Evolutionary conservation across 2,888 invertebrate species (phyloP), one percentile per base, ranked within the genome.

Genomic region (Epinotia brunnichana): DNA sequence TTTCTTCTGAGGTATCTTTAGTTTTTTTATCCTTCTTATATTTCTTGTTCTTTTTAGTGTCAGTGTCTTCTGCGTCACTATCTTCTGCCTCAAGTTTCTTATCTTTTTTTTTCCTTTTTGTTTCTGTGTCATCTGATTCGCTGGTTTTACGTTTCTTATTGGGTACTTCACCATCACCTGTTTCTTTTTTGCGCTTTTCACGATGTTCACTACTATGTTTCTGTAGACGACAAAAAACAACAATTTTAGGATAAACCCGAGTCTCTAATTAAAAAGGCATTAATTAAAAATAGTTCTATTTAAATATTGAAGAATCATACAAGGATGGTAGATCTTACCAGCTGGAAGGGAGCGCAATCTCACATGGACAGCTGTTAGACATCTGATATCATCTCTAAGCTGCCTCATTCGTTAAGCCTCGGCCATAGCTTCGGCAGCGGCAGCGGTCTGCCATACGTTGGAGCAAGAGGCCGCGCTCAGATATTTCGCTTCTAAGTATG

Each of bases 1-100:
- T 92, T 67, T 90, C 88, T 78, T 88, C 87, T 64, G 84, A 83
- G 3, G 69, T 60, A 63, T 64, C 69, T 68, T 15, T 63, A 10
- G 29, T 35, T 62, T 54, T 77, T 66, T 75, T 69, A 60, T 74
- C 69, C 63, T 77, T 72, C 69, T 76, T 76, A 69, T 56, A 57
- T 62, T 78, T 75, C 57, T 77, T 60, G 62, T 64, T 75, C 67
- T 62, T 39, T 48, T 74, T 74, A 7, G 3, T 17, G 2, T 63
- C 69, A 15, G 69, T 21, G 15, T 75, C 59, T 13, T 63, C 66
- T 70, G 19, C 57, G 39, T 78, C 67, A 76, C 74, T 78, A 74
- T 74, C 75, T 41, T 67, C 11, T 15, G 74, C 15, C 4, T 48
- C 77, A 66, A 74, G 64, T 67, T 77, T 71, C 69, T 76, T 75